phyloP scores from a whole-genome alignment of 2,113 vertebrate genomes.

The Pelvicachromis taeniatus region DNA sequence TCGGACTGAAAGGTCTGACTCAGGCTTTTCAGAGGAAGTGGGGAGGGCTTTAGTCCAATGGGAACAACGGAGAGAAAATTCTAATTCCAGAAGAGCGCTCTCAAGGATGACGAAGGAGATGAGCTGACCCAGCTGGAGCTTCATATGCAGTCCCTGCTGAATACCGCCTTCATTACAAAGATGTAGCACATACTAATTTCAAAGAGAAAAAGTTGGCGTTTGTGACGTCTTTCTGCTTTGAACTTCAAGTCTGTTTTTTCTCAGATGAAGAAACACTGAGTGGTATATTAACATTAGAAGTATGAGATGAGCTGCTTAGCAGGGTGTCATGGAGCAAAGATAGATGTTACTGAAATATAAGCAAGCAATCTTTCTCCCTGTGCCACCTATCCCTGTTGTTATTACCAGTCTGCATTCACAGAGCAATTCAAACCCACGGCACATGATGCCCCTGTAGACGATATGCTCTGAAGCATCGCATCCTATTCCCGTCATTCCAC shows the following conservation, averaged over 20 bases:
- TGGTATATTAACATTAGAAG: not conserved
- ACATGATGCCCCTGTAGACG: not conserved
- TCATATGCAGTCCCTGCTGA: not conserved
- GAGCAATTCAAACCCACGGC: not conserved
- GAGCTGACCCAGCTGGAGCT: not conserved
- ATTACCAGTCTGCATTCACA: not conserved
- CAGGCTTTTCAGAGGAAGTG: not conserved
- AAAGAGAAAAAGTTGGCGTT: not conserved
- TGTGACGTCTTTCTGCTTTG: not conserved
- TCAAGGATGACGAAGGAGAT: not conserved
- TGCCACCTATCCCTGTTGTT: not conserved
- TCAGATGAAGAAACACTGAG: not conserved
- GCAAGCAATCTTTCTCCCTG: not conserved
- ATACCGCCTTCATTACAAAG: not conserved
- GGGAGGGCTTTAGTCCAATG: not conserved
- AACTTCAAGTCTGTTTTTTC: not conserved
- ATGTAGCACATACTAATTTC: not conserved
- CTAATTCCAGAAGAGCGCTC: not conserved
- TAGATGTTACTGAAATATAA: too few species aligned
- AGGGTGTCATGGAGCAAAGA: not conserved
- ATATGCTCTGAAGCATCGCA: not conserved
- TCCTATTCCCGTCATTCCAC: not conserved
- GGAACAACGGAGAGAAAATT: not conserved
- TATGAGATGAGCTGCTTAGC: not conserved
- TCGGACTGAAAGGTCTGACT: not conserved